Evolutionary conservation across 2,888 invertebrate genomes (phyloP), one percentile per base, ranked within the genome.

Genomic region (Campaea margaritaria): DNA sequence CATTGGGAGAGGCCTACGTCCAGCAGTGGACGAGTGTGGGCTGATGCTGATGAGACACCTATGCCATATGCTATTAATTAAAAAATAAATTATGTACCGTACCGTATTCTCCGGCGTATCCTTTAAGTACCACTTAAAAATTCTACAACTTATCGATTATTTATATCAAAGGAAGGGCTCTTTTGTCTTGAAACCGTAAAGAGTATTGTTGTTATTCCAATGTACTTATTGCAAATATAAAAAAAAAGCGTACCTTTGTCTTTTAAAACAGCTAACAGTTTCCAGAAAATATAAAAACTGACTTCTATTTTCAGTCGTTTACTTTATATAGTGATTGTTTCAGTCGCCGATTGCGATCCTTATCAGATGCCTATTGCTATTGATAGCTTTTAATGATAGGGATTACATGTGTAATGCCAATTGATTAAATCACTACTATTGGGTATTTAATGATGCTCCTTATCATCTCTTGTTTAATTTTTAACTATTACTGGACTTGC

Each of bases 341-440:
- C 38, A 42, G 34, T 60, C 36, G 13, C 9, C 34, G 58, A 53
- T 58, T 39, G 49, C 39, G 21, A 34, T 21, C 15, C 41, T 51
- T 60, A 60, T 60, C 60, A 51, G 31, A 39, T 46, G 41, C 55
- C n/a, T 41, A 55, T 60, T 36, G 46, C 27, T 28, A 46, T 55
- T 16, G 46, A 59, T n/a, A n/a, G n/a, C n/a, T n/a, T n/a, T n/a
- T n/a, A n/a, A n/a, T n/a, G n/a, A n/a, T 55, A 46, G 13, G 16
- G 8, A 50, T 46, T 55, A 60, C 50, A 60, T 47, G 54, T 47
- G 55, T 60, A 50, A 60, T 58, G 13, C 21, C 39, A 15, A 53
- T 36, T 46, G 54, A 60, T 60, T 55, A 41, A 60, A 60, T 60
- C 60, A 60, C n/a, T 55, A 60, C 60, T 21, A 41, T 50, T 50